Evolutionary conservation across 1,140 invertebrate species (phyloP).

Genomic region (Notospermus geniculatus): DNA sequence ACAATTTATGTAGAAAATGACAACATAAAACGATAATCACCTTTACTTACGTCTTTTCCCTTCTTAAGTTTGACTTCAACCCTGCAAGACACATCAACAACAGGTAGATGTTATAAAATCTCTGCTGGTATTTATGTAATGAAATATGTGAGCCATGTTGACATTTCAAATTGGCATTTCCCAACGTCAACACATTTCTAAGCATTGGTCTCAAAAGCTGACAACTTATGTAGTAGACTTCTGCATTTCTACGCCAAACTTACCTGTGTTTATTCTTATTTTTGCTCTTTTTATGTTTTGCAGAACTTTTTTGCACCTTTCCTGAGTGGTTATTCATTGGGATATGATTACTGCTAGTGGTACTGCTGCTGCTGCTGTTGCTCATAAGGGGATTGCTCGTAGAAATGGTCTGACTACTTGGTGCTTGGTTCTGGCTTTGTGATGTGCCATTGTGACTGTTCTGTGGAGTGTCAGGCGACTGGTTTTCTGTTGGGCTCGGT

Average conservation of each 20-base stretch:
- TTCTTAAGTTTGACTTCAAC: slow-evolving; percentile 41
- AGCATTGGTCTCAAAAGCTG: too few species aligned
- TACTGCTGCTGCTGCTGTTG: slow-evolving; percentile 21
- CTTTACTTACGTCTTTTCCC: slow-evolving; percentile 16
- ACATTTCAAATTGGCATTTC: too few species aligned
- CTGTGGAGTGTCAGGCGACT: slow-evolving; percentile 62
- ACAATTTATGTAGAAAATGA: too few species aligned
- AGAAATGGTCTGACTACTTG: slow-evolving; percentile 52
- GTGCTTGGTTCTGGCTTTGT: slow-evolving; percentile 53
- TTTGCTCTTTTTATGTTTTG: slow-evolving; percentile 54
- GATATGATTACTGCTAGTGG: slow-evolving; percentile 27
- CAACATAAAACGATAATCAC: too few species aligned
- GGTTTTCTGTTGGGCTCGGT: slow-evolving; percentile 77
- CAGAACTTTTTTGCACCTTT: slow-evolving; percentile 54
- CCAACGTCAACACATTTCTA: neutral
- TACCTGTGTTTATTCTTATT: slow-evolving; percentile 54
- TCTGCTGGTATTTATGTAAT: neutral
- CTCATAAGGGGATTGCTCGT: slow-evolving; percentile 39
- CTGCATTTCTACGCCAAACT: slow-evolving; percentile 13
- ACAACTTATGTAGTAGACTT: too few species aligned
- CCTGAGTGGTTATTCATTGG: slow-evolving; percentile 45
- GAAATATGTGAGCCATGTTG: too few species aligned
- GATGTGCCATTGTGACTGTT: slow-evolving; percentile 67
- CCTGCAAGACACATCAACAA: slow-evolving; percentile 27
- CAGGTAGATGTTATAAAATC: too few species aligned